Evolutionary conservation across 92 coral and sea anemone species (phyloP).

Genomic region (Parazoanthus atlanticus): DNA sequence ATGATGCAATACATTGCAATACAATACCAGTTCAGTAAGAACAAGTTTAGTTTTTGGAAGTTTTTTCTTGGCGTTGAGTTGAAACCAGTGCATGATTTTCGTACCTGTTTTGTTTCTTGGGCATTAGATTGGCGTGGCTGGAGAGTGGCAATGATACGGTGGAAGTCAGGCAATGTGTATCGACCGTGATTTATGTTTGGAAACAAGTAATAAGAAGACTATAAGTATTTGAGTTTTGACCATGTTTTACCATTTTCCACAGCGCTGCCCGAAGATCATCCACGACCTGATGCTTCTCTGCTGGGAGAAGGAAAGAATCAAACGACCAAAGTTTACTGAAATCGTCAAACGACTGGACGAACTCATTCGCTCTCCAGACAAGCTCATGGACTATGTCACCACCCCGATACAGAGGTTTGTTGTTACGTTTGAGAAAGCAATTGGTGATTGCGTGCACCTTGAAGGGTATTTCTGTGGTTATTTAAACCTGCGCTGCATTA

Average conservation of each 20-base stretch:
- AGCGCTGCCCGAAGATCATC: constrained; percentile 71
- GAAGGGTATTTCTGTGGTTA: background rate
- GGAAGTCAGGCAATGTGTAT: no score
- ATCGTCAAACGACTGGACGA: constrained; percentile 76
- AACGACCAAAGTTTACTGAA: constrained; percentile 78
- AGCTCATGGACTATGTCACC: constrained; percentile 59
- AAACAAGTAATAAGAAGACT: background rate
- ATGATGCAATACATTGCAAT: background rate
- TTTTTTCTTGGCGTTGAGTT: no score
- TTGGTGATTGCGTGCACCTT: background rate
- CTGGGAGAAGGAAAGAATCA: constrained; percentile 82
- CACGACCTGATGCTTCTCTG: constrained; percentile 84
- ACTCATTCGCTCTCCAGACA: constrained; percentile 91
- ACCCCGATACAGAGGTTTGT: constrained; percentile 39
- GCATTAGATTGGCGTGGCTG: no score
- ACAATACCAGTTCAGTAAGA: background rate
- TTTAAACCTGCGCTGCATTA: background rate
- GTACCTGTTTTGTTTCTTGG: no score
- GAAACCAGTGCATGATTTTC: no score
- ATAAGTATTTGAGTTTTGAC: background rate
- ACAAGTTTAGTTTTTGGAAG: no score
- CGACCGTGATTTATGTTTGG: background rate
- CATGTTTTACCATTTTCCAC: background rate
- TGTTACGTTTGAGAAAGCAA: background rate
- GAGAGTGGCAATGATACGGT: no score